These are phyloP conservation scores for Sebastes diploproa DNA, from an alignment of 2,797 vertebrate species.

Conservation along the genomic window DNA sequence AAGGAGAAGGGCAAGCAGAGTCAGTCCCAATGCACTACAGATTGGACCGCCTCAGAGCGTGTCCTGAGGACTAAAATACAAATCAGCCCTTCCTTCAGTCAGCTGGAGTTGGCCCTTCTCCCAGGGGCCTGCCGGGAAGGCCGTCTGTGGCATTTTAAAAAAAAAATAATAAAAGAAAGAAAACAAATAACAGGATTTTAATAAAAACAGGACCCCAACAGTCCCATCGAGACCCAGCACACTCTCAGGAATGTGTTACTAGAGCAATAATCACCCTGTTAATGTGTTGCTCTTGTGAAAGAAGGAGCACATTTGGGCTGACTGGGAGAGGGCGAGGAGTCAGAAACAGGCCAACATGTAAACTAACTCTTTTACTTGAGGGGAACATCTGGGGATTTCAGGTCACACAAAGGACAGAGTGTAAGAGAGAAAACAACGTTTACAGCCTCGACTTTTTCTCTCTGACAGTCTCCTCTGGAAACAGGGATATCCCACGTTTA, in stretches of 20 bases:
- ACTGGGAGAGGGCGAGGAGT: background rate
- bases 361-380: slow-evolving; percentile 17
- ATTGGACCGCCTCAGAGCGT: slow-evolving; percentile 69
- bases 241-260: slow-evolving; percentile 40
- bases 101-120: slow-evolving; percentile 75
- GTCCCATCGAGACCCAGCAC: slow-evolving; percentile 6
- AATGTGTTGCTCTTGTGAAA: slow-evolving; percentile 24
- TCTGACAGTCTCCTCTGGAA: background rate
- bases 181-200: slow-evolving; percentile 37
- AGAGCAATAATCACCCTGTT: slow-evolving; percentile 46
- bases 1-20: slow-evolving; percentile 72
- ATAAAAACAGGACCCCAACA: slow-evolving; percentile 1
- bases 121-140: slow-evolving; percentile 66
- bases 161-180: background rate
- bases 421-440: slow-evolving; percentile 17
- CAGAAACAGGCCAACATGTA: slow-evolving; percentile 24
- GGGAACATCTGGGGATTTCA: slow-evolving; percentile 31
- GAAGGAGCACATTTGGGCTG: slow-evolving; percentile 20
- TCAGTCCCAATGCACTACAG: slow-evolving; percentile 73
- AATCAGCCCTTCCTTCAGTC: slow-evolving; percentile 72
- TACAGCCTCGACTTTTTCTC: background rate
- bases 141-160: slow-evolving; percentile 68
- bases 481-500: background rate
- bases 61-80: slow-evolving; percentile 76
- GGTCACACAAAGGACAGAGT: slow-evolving; percentile 30